Evolutionary conservation across 2,888 invertebrate genomes (phyloP).

Genomic region (Eudemis profundana): DNA sequence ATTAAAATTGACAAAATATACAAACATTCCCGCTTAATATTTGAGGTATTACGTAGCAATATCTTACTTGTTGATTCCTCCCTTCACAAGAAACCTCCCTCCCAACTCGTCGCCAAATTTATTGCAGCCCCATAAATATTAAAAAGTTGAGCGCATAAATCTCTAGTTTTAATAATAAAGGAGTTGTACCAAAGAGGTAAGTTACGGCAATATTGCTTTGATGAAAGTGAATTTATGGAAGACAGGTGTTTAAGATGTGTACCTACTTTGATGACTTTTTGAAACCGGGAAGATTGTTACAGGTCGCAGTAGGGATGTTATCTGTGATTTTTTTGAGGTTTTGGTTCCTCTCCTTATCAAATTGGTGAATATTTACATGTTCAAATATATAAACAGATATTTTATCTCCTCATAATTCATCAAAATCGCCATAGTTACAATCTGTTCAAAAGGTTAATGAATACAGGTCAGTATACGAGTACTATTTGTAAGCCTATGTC

Average conservation of each 20-base stretch:
- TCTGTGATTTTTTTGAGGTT: too few relatives aligned
- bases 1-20: background rate
- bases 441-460: too few relatives aligned
- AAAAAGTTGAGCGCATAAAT: conserved; percentile 82
- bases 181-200: conserved; percentile 54
- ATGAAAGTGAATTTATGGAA: conserved; percentile 48
- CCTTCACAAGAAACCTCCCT: conserved; percentile 68
- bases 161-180: conserved; percentile 78
- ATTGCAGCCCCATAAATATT: conserved; percentile 82
- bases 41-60: conserved; percentile 36
- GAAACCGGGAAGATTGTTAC: background rate
- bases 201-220: conserved; percentile 61
- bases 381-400: too few relatives aligned
- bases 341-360: too few relatives aligned
- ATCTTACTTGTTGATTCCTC: conserved; percentile 74
- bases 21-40: conserved; percentile 30
- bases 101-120: conserved; percentile 77
- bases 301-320: too few relatives aligned
- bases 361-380: too few relatives aligned
- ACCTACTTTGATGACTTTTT: conserved; percentile 43
- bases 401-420: too few relatives aligned
- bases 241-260: conserved; percentile 33
- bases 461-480: too few relatives aligned
- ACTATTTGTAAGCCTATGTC: too few relatives aligned
- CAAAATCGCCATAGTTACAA: too few relatives aligned